Conservation (phyloP, 2,888 invertebrate species). For the Blastobasis adustella region DNA sequence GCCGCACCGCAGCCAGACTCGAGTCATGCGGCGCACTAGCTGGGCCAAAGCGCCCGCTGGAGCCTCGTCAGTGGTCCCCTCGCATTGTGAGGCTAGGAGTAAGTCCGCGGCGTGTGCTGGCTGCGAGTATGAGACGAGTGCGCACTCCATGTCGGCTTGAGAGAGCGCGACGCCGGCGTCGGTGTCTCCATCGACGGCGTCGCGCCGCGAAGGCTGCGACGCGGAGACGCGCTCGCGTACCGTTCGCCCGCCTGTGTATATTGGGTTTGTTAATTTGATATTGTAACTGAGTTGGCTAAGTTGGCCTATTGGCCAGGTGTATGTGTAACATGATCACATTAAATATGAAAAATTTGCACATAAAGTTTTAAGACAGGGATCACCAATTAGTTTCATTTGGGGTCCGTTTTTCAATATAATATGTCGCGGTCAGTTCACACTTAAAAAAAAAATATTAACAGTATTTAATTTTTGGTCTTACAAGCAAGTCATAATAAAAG, state of each 20-base stretch:
- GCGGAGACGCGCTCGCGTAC: slow-evolving; percentile 18
- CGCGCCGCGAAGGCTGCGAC: slow-evolving; percentile 15
- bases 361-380: too few relatives aligned
- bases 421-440: too few relatives aligned
- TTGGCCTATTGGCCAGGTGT: too few relatives aligned
- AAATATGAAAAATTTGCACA: too few relatives aligned
- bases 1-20: slow-evolving; percentile 88
- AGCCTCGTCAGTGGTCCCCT: slow-evolving; percentile 76
- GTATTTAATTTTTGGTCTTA: too few relatives aligned
- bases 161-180: slow-evolving; percentile 20
- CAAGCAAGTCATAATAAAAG: too few relatives aligned
- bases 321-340: too few relatives aligned
- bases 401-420: too few relatives aligned
- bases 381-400: too few relatives aligned
- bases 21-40: slow-evolving; percentile 92
- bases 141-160: slow-evolving; percentile 54
- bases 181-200: slow-evolving; percentile 16
- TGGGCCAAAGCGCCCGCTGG: slow-evolving; percentile 57
- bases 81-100: slow-evolving; percentile 79
- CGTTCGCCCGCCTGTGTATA: slow-evolving; percentile 9
- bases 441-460: too few relatives aligned
- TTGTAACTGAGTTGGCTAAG: too few relatives aligned
- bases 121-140: slow-evolving; percentile 87
- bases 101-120: slow-evolving; percentile 89
- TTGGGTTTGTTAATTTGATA: too few relatives aligned